Percentiles rank a stretch among this genome's conserved stretches.
phyloP scores from a whole-genome alignment of 2,888 invertebrate species.

The Drosophila glabriapex region DNA sequence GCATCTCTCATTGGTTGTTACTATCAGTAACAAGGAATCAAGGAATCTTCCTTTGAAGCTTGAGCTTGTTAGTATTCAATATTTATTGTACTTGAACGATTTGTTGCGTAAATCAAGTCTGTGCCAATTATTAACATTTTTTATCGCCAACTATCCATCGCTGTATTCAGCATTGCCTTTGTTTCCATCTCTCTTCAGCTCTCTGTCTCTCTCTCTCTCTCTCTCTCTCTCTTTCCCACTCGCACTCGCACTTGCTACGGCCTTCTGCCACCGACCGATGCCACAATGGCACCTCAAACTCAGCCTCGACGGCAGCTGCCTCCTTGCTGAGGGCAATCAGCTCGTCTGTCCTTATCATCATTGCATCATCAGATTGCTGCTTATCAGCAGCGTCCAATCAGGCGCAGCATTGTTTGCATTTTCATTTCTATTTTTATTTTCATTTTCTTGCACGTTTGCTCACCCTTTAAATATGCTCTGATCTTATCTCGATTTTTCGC shows the following conservation, averaged over 20 bases:
- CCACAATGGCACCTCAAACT: not conserved
- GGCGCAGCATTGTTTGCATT: conserved; percentile 66
- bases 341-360: conserved; percentile 49
- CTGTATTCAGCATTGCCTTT: conserved; percentile 22
- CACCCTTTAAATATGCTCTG: conserved; percentile 29
- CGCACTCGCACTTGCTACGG: not conserved
- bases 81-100: conserved; percentile 9
- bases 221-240: conserved; percentile 11
- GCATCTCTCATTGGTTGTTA: not conserved
- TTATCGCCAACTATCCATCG: conserved; percentile 65
- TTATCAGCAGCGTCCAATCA: conserved; percentile 67
- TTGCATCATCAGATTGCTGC: conserved; percentile 37
- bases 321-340: conserved; percentile 34
- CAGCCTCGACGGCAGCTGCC: not conserved
- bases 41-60: not conserved
- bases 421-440: conserved; percentile 51
- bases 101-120: conserved; percentile 38
- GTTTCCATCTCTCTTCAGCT: not conserved
- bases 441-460: conserved; percentile 42
- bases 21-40: not conserved
- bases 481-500: conserved; percentile 42
- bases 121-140: conserved; percentile 66
- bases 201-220: conserved; percentile 6
- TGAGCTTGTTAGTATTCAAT: conserved; percentile 5
- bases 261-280: conserved; percentile 24